Conservation (phyloP, 2,113 vertebrate species). For the Antechinus stuartii region DNA sequence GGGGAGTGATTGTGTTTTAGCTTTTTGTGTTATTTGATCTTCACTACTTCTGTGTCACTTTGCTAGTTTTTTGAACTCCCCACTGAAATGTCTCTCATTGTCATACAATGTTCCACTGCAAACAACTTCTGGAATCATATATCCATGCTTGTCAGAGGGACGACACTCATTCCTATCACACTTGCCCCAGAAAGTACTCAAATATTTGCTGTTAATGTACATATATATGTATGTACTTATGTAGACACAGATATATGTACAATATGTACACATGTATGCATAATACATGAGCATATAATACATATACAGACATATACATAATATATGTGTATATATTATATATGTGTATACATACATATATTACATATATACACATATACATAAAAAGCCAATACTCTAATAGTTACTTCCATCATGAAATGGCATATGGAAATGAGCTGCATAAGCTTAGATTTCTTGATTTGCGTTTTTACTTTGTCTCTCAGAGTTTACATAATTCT, state of each 20-base stretch:
- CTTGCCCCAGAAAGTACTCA: not conserved
- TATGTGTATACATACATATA: no score
- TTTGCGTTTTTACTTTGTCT: not conserved
- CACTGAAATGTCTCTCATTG: not conserved
- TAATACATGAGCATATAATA: no score
- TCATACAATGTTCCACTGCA: not conserved
- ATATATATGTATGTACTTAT: not conserved
- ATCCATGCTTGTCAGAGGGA: not conserved
- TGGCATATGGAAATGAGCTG: not conserved
- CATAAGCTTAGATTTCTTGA: not conserved
- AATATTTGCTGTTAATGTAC: not conserved
- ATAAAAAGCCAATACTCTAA: not conserved
- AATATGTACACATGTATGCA: no score
- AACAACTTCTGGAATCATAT: not conserved
- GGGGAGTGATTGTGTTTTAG: not conserved
- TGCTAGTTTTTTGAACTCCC: not conserved
- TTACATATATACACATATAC: not conserved
- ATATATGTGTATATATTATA: not conserved
- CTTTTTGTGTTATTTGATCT: not conserved
- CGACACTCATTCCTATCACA: not conserved
- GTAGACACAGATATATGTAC: no score
- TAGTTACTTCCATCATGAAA: not conserved
- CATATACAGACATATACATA: not conserved
- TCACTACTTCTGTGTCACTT: not conserved
- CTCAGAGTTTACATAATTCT: not conserved